These are phyloP conservation scores for Brachypteracias leptosomus DNA, from an alignment of 2,113 vertebrate genomes.

Conservation along the genomic window DNA sequence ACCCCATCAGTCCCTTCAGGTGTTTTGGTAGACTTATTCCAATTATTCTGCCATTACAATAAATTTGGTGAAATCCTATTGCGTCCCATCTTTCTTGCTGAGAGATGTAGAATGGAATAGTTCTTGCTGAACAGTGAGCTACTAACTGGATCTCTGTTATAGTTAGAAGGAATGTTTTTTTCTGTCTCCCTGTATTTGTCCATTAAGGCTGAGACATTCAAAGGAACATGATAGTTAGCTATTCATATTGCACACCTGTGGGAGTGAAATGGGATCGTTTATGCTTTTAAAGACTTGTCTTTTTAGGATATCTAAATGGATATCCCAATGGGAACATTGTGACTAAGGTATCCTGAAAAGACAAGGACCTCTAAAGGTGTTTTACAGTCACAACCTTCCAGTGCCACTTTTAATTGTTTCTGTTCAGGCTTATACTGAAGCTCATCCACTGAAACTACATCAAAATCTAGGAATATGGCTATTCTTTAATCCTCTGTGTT, in stretches of 20 bases:
- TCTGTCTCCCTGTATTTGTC: not conserved
- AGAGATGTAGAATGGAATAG: not conserved
- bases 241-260: not conserved
- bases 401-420: not conserved
- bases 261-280: not conserved
- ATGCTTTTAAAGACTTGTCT: not conserved
- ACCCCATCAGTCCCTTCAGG: not conserved
- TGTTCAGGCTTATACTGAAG: not conserved
- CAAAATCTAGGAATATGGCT: not conserved
- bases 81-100: not conserved
- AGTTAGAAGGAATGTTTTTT: not conserved
- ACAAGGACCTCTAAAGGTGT: not conserved
- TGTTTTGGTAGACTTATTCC: constrained; percentile 8
- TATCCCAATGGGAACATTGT: not conserved
- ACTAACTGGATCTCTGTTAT: not conserved
- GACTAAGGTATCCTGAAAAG: not conserved
- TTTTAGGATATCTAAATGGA: not conserved
- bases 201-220: not conserved
- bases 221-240: not conserved
- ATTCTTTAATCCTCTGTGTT: not conserved
- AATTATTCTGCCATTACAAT: constrained; percentile 15
- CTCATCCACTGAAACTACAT: not conserved
- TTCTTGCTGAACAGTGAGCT: not conserved
- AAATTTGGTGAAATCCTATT: not conserved
- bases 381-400: not conserved